Conservation (phyloP, 2,888 invertebrate genomes). For the Teleiodes luculella region DNA sequence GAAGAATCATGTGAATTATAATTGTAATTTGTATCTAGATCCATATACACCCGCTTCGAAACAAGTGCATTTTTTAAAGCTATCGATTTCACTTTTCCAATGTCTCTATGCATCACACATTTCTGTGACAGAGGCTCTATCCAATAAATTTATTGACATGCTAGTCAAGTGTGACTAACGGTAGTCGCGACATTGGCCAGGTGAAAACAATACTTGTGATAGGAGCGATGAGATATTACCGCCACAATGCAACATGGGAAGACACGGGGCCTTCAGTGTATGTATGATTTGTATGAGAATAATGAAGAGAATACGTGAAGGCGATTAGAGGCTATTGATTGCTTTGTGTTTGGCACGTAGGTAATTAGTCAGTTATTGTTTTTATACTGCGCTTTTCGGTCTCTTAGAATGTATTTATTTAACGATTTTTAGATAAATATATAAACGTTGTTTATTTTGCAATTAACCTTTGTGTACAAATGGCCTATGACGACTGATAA, state of each 20-base stretch:
- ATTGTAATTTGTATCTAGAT: no score
- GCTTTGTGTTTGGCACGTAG: not conserved
- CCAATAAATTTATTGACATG: not conserved
- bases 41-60: no score
- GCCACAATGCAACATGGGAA: slow-evolving; percentile 37
- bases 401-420: no score
- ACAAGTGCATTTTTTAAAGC: no score
- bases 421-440: no score
- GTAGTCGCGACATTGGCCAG: slow-evolving; percentile 28
- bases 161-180: slow-evolving; percentile 36
- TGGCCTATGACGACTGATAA: no score
- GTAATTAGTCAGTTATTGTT: not conserved
- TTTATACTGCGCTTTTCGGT: no score
- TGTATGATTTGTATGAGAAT: slow-evolving; percentile 8
- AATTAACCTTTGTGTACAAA: no score
- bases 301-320: not conserved
- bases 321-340: not conserved
- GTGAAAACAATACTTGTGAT: not conserved
- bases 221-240: not conserved
- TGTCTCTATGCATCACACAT: not conserved
- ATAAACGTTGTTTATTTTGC: no score
- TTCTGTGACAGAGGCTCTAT: not conserved
- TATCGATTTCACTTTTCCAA: no score
- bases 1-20: no score
- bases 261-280: not conserved